Evolutionary conservation across 1,140 invertebrate genomes (phyloP).

Genomic region (Bombus huntii): DNA sequence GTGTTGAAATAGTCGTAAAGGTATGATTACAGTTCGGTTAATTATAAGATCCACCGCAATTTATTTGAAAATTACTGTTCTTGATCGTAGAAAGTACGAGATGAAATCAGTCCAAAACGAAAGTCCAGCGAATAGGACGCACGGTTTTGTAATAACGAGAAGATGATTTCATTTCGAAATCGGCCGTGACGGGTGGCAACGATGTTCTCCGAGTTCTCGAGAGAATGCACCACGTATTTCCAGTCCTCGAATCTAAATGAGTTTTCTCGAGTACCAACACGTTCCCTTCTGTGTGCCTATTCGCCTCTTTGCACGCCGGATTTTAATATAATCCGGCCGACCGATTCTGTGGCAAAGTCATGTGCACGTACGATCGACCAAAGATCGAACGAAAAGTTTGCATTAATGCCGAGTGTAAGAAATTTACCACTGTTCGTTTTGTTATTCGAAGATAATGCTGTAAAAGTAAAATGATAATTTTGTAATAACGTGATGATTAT

Average conservation of each 20-base stretch:
- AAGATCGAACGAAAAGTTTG: background rate
- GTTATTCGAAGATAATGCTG: background rate
- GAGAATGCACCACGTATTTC: conserved; percentile 29
- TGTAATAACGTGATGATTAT: background rate
- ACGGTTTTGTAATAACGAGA: conserved; percentile 33
- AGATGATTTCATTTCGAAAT: conserved; percentile 25
- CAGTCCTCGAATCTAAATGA: conserved; percentile 41
- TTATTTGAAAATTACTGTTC: background rate
- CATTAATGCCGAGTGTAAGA: background rate
- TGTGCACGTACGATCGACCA: background rate
- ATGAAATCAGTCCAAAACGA: background rate
- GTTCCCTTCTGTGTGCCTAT: background rate
- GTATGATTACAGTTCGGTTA: background rate
- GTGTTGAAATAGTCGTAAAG: background rate
- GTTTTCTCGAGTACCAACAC: conserved; percentile 38
- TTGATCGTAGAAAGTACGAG: background rate
- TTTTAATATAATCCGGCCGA: conserved; percentile 35
- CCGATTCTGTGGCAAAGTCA: conserved; percentile 5
- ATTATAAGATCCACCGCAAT: background rate
- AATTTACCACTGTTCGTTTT: background rate
- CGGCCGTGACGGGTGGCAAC: background rate
- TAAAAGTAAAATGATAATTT: background rate
- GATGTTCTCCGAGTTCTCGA: conserved; percentile 25
- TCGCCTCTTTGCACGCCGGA: background rate
- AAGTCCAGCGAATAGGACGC: background rate